Evolutionary conservation across 2,888 invertebrate genomes (phyloP).

Genomic region (Campaea margaritaria): DNA sequence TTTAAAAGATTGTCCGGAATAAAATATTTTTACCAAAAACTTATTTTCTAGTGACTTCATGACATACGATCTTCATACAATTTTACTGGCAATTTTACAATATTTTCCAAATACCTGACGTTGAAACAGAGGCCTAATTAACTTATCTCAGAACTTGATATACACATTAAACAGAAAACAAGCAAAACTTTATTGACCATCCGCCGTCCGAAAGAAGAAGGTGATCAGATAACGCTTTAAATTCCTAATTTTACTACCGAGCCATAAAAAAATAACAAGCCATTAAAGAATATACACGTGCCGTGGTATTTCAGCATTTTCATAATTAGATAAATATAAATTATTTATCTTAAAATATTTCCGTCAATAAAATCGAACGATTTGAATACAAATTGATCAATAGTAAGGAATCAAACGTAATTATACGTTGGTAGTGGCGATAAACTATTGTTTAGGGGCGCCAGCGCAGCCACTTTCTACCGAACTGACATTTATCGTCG

Average conservation of each 20-base stretch:
- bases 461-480: conserved; percentile 34
- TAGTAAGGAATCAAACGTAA: conserved; percentile 36
- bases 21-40: too few relatives aligned
- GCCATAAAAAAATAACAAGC: conserved; percentile 40
- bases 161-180: conserved; percentile 18
- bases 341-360: conserved; percentile 34
- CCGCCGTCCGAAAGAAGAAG: conserved; percentile 24
- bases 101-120: conserved; percentile 16
- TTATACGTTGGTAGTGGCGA: conserved; percentile 37
- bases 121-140: conserved; percentile 20
- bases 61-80: neutral
- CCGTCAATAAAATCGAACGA: conserved; percentile 25
- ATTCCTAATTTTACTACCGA: conserved; percentile 40
- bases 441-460: conserved; percentile 35
- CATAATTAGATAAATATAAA: conserved; percentile 44
- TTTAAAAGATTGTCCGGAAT: too few relatives aligned
- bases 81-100: conserved; percentile 5
- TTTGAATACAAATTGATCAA: conserved; percentile 47
- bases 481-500: conserved; percentile 33
- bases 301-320: conserved; percentile 36
- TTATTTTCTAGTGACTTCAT: too few relatives aligned
- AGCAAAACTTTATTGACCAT: conserved; percentile 32
- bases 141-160: conserved; percentile 25
- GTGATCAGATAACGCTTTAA: conserved; percentile 38
- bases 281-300: conserved; percentile 33